These are phyloP conservation scores for Heteromurus nitidus DNA, from an alignment of 2,888 invertebrate species.

Conservation along the genomic window DNA sequence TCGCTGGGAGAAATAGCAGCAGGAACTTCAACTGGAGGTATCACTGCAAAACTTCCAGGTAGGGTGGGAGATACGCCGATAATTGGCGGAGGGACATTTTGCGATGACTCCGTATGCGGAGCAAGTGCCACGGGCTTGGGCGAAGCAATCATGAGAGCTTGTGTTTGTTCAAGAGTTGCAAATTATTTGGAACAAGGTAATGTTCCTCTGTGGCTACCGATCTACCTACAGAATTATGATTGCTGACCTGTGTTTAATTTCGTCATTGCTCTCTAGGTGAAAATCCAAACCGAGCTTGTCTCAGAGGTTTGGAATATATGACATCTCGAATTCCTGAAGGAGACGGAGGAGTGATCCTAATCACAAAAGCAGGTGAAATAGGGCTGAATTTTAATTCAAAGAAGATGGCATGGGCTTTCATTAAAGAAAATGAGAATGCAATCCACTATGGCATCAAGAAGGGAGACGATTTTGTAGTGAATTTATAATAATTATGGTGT, in stretches of 20 bases:
- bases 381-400: not conserved
- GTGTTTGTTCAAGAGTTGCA: conserved; percentile 84
- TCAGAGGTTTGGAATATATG: conserved; percentile 81
- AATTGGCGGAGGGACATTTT: conserved; percentile 71
- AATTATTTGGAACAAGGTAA: conserved; percentile 80
- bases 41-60: conserved; percentile 56
- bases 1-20: conserved; percentile 83
- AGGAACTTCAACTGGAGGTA: conserved; percentile 85
- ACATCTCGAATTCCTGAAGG: conserved; percentile 81
- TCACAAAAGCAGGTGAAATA: not conserved
- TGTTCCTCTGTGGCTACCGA: no score
- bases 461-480: not conserved
- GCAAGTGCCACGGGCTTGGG: conserved; percentile 91
- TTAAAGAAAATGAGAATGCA: not conserved
- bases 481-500: not conserved
- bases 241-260: not conserved
- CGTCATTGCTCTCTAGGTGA: no score
- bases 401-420: not conserved
- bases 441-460: not conserved
- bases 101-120: conserved; percentile 78
- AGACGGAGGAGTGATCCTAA: conserved; percentile 80
- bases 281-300: conserved; percentile 80
- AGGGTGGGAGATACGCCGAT: conserved; percentile 84
- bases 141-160: conserved; percentile 87
- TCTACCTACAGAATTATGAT: not conserved